phyloP scores from a whole-genome alignment of 2,797 vertebrate genomes.

The Gymnoscopelus microlampas region DNA sequence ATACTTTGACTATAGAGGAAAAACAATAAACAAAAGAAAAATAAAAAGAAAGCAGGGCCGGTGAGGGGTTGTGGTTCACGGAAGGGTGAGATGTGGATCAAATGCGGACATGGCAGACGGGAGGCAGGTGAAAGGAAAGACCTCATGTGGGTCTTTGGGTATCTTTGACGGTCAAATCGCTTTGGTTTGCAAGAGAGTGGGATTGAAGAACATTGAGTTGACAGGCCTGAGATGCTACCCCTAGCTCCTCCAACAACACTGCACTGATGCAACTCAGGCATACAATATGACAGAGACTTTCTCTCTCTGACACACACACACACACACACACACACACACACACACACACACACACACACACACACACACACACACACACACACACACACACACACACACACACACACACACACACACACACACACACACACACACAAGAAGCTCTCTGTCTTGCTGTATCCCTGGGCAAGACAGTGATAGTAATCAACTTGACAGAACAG shows the following conservation, averaged over 20 bases:
- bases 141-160: neutral
- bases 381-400: too few species aligned
- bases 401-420: neutral
- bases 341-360: neutral
- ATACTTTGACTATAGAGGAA: neutral
- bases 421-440: conserved; percentile 19
- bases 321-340: too few species aligned
- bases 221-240: neutral
- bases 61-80: neutral
- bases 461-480: conserved; percentile 16
- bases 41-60: conserved; percentile 1
- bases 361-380: neutral
- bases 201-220: conserved; percentile 6
- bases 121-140: too few species aligned
- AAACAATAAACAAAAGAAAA: neutral
- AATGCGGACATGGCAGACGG: too few species aligned
- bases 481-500: conserved; percentile 52
- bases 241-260: neutral
- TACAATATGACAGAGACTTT: neutral
- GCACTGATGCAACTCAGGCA: conserved; percentile 15
- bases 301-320: neutral
- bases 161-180: conserved; percentile 3
- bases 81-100: neutral
- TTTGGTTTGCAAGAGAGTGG: conserved; percentile 1
- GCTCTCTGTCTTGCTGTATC: conserved; percentile 25